phyloP scores from a whole-genome alignment of 1,140 invertebrate species.

The Andricus grossulariae region DNA sequence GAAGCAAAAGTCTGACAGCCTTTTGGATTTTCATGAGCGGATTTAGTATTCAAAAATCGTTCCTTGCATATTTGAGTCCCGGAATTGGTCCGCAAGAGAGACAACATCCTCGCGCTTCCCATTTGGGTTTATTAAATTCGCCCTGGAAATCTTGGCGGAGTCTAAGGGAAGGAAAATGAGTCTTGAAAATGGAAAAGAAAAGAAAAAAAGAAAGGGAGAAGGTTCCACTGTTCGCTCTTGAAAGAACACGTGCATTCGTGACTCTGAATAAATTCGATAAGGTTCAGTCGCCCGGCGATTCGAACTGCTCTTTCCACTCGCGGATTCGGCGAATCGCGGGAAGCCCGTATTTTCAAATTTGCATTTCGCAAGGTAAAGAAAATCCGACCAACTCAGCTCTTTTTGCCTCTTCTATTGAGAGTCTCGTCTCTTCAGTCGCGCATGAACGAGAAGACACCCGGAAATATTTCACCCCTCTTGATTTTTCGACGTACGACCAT shows the following conservation, averaged over 20 bases:
- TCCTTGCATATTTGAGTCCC: conserved; percentile 62
- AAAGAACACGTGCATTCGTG: conserved; percentile 55
- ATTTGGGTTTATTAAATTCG: conserved; percentile 64
- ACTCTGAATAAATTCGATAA: conserved; percentile 63
- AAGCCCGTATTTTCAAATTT: conserved; percentile 48
- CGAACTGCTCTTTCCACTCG: conserved; percentile 45
- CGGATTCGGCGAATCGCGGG: conserved; percentile 49
- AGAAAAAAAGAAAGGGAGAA: conserved; percentile 21
- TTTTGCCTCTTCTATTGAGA: conserved; percentile 42
- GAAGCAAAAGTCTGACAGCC: conserved; percentile 8
- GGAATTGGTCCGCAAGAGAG: conserved; percentile 49
- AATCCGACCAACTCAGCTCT: conserved; percentile 47
- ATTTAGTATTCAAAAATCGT: conserved; percentile 63
- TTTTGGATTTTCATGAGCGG: conserved; percentile 6
- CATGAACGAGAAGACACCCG: conserved; percentile 37
- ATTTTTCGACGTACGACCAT: conserved; percentile 44
- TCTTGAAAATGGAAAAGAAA: conserved; percentile 37
- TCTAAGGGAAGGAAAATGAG: conserved; percentile 39
- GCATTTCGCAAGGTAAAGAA: conserved; percentile 49
- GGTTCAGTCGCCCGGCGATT: conserved; percentile 48
- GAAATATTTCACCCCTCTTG: conserved; percentile 56
- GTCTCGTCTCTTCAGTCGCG: conserved; percentile 44
- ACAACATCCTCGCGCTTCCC: conserved; percentile 32
- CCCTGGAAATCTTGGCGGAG: conserved; percentile 49
- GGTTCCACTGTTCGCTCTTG: conserved; percentile 41